Evolutionary conservation across 2,888 invertebrate genomes (phyloP), one percentile per base, ranked within the genome.

Genomic region (Eubasilissa splendida): DNA sequence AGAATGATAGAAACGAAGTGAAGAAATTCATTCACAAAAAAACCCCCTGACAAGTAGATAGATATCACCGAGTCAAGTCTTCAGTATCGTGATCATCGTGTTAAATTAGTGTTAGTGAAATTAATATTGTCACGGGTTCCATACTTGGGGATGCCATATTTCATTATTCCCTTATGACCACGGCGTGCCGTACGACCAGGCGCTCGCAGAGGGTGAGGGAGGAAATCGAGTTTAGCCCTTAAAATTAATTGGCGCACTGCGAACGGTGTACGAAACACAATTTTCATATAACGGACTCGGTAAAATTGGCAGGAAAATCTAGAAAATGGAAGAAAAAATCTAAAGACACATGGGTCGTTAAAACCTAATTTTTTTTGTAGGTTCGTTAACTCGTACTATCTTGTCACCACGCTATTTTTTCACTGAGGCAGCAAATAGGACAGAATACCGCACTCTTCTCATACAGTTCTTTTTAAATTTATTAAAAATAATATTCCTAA

Each of bases 51-150:
- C 22, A 22, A 22, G 22, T 1, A 22, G 22, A 1, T 22, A 22
- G 22, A 1, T 1, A 22, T 22, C 22, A 22, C 22, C 22, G 22
- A 22, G 22, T 22, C 22, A 22, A 22, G 22, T 22, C 22, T 63
- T 22, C 31, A 63, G 60, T 63, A 63, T 31, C 22, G 60, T 12
- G 60, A 63, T 63, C 60, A n/a, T n/a, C 33, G 10, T 12, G 50
- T 66, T 42, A 42, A 66, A 66, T 66, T 66, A 66, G 60, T 63
- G 60, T 63, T 10, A 42, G 66, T 66, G 66, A 66, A 66, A 66
- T 66, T 66, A 66, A 66, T 66, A 66, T 66, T 66, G 66, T 66
- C 66, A 66, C 66, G n/a, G 42, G 33, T 66, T 42, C 66, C 42
- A 42, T 66, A 66, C 42, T 66, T 66, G 42, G 42, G 66, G 66